These are phyloP conservation scores for Ochotona curzoniae DNA, from an alignment of 2,113 vertebrate species.

Conservation along the genomic window DNA sequence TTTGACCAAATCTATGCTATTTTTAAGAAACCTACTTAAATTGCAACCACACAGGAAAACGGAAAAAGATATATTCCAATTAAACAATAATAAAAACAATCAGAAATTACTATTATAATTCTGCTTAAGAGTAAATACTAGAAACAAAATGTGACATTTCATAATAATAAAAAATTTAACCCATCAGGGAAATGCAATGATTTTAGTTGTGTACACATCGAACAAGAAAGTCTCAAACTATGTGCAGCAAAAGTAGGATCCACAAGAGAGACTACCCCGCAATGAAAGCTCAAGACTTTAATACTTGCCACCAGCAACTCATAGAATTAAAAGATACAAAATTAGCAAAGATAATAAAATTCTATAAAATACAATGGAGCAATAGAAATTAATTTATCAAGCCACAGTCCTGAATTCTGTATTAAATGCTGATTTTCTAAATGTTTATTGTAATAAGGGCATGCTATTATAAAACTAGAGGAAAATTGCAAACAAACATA, in stretches of 20 bases:
- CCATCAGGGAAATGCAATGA: background rate
- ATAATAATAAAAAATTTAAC: background rate
- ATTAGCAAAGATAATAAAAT: background rate
- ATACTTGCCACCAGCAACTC: background rate
- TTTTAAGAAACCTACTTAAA: background rate
- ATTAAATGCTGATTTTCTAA: background rate
- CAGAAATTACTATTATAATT: background rate
- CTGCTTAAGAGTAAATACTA: background rate
- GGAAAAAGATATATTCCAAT: background rate
- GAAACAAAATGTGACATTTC: background rate
- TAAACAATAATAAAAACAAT: background rate
- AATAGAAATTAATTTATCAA: background rate
- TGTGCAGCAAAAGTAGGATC: background rate
- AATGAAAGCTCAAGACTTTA: background rate
- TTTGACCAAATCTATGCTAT: background rate
- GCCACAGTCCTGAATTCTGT: background rate
- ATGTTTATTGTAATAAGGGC: background rate
- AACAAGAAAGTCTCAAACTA: background rate
- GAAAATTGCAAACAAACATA: background rate
- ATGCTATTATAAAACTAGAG: slow-evolving; percentile 30
- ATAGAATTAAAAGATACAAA: background rate
- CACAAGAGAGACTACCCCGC: background rate
- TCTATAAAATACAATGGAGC: background rate
- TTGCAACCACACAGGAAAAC: background rate
- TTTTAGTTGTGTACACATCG: background rate